Evolutionary conservation across 2,797 vertebrate species (phyloP).

Genomic region (Sphenopsis melanotis): DNA sequence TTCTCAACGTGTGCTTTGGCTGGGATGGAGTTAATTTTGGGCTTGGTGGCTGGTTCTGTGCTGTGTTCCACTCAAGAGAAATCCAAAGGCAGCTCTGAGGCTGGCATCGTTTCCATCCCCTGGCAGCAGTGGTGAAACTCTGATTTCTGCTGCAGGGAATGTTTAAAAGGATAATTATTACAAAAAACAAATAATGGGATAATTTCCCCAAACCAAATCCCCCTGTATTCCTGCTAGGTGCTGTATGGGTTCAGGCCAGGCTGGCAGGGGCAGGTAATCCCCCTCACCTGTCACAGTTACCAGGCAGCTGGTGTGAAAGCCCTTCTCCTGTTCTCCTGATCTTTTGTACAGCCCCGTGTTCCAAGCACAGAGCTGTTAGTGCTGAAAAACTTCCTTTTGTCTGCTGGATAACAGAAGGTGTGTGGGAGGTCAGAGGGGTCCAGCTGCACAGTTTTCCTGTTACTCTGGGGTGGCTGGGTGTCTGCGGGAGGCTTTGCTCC

Average conservation of each 20-base stretch:
- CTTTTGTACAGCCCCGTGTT: neutral
- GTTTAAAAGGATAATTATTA: neutral
- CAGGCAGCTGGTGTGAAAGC: neutral
- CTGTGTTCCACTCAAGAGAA: neutral
- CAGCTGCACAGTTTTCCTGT: neutral
- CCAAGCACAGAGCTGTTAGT: neutral
- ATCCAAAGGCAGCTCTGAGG: neutral
- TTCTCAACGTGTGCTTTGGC: neutral
- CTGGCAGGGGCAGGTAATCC: neutral
- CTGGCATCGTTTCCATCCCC: neutral
- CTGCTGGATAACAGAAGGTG: neutral
- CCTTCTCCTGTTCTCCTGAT: neutral
- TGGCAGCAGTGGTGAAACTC: neutral
- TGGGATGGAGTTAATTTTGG: neutral
- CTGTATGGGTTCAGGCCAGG: neutral
- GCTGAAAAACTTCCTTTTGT: neutral
- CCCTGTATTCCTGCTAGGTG: neutral
- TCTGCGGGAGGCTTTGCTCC: neutral
- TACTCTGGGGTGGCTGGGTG: accelerated
- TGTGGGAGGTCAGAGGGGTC: neutral
- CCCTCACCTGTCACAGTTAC: neutral
- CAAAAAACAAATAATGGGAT: no score
- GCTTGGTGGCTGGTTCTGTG: neutral
- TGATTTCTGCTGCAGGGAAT: neutral
- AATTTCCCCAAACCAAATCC: neutral